phyloP scores from a whole-genome alignment of 2,888 invertebrate genomes.

The Nowickia ferox region DNA sequence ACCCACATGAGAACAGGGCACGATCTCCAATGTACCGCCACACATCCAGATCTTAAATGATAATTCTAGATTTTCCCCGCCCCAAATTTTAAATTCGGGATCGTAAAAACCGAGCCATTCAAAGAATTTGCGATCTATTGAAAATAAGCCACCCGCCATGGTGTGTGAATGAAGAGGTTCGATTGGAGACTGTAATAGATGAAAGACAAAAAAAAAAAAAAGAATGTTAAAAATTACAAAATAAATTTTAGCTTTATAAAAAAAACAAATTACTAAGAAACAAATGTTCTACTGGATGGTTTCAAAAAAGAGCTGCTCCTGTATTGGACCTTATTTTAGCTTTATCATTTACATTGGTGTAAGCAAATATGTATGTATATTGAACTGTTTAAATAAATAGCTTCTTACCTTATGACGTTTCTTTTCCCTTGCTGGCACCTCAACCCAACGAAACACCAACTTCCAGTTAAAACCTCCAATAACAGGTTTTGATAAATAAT shows the following conservation, averaged over 20 bases:
- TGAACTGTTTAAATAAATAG: neutral
- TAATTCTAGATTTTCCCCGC: constrained; percentile 98
- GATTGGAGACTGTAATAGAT: constrained; percentile 85
- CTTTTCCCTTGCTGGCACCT: constrained; percentile 96
- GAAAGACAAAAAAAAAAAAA: neutral
- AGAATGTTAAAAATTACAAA: too few relatives aligned
- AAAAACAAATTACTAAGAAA: too few relatives aligned
- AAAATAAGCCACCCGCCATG: constrained; percentile 99
- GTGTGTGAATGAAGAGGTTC: constrained; percentile 98
- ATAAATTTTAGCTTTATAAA: too few relatives aligned
- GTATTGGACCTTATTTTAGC: too few relatives aligned
- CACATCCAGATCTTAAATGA: constrained; percentile 99
- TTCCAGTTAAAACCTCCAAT: constrained; percentile 97
- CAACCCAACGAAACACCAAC: constrained; percentile 99
- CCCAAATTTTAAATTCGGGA: constrained; percentile 99
- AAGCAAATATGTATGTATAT: neutral
- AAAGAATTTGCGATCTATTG: constrained; percentile 97
- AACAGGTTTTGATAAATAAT: constrained; percentile 87
- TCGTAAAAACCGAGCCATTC: constrained; percentile 98
- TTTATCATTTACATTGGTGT: too few relatives aligned
- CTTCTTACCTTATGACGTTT: constrained; percentile 89
- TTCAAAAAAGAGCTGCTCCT: too few relatives aligned
- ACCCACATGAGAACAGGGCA: constrained; percentile 99
- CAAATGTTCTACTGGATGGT: too few relatives aligned
- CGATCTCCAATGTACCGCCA: constrained; percentile 97